These are phyloP conservation scores for Piprites chloris DNA, from an alignment of 2,113 vertebrate genomes.

Conservation along the genomic window DNA sequence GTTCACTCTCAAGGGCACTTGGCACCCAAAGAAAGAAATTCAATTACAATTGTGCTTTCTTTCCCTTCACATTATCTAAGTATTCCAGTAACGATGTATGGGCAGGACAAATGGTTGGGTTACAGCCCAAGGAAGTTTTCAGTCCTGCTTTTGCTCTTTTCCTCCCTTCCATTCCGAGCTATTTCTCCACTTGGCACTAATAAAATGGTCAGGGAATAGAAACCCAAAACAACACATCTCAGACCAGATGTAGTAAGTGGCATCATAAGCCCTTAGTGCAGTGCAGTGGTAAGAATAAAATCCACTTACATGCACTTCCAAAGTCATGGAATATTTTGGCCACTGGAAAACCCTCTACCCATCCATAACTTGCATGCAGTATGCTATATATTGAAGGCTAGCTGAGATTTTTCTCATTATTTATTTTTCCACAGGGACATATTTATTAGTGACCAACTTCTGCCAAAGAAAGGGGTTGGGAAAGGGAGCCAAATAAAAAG, in stretches of 20 bases:
- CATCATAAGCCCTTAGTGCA: background rate
- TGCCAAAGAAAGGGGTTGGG: background rate
- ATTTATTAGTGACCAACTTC: background rate
- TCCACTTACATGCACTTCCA: background rate
- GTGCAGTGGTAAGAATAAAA: background rate
- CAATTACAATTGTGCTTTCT: background rate
- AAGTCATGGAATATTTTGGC: background rate
- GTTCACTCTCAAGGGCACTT: background rate
- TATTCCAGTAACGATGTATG: background rate
- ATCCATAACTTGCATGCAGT: background rate
- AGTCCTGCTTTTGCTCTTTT: background rate
- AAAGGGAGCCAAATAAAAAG: background rate
- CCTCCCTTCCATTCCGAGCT: background rate
- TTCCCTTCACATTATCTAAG: background rate
- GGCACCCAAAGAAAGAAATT: background rate
- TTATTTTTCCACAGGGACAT: background rate
- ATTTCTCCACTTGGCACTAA: background rate
- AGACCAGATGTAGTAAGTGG: background rate
- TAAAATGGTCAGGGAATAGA: background rate
- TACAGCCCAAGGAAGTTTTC: background rate
- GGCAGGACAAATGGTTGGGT: background rate
- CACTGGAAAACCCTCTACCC: background rate
- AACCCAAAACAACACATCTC: background rate
- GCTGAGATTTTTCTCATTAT: background rate
- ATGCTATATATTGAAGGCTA: too few relatives aligned